Evolutionary conservation across 2,888 invertebrate species (phyloP).

Genomic region (Drosophila buzzatii): DNA sequence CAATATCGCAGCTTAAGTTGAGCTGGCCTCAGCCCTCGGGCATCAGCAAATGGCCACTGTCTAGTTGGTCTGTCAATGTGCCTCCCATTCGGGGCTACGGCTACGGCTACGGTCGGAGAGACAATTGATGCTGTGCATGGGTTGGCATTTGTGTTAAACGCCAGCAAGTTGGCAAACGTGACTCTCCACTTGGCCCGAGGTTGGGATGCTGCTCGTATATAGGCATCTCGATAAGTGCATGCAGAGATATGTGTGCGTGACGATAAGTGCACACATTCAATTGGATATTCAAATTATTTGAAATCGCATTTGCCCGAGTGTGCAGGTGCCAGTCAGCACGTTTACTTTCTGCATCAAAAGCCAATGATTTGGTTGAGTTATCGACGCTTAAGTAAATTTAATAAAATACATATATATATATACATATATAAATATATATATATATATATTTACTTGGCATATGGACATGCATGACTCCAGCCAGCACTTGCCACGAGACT

Average conservation of each 20-base stretch:
- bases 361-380: constrained; percentile 59
- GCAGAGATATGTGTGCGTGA: constrained; percentile 35
- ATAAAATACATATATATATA: constrained; percentile 44
- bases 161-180: constrained; percentile 63
- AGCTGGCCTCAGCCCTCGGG: constrained; percentile 1
- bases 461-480: constrained; percentile 28
- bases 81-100: constrained; percentile 30
- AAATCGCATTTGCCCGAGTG: constrained; percentile 76
- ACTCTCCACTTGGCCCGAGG: constrained; percentile 37
- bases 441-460: neutral
- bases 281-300: constrained; percentile 77
- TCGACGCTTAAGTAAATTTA: constrained; percentile 70
- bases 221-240: constrained; percentile 6
- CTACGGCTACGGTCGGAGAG: constrained; percentile 61
- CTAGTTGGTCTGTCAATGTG: constrained; percentile 42
- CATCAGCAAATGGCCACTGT: constrained; percentile 21
- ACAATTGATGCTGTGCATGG: constrained; percentile 73
- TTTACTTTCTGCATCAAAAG: constrained; percentile 58
- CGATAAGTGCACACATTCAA: constrained; percentile 76
- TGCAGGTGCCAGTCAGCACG: constrained; percentile 63
- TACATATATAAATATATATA: neutral
- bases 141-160: constrained; percentile 58
- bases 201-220: constrained; percentile 14
- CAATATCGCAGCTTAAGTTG: constrained; percentile 62
- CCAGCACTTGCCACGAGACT: constrained; percentile 23